Evolutionary conservation across 2,888 invertebrate genomes (phyloP).

Genomic region (Serrognathus titanus): DNA sequence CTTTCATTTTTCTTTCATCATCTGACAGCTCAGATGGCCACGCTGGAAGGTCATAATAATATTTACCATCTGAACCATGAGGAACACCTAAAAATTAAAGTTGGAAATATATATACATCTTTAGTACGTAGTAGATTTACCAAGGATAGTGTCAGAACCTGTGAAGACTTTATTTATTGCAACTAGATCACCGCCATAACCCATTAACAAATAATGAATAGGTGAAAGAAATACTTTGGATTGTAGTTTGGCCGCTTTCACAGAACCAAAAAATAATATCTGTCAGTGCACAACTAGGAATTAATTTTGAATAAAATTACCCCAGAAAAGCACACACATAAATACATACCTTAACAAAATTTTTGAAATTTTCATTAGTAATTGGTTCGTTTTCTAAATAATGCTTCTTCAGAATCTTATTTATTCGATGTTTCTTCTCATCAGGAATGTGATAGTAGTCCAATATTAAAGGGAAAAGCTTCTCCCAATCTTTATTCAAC

Average conservation of each 20-base stretch:
- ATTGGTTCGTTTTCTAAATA: constrained; percentile 35
- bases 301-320: constrained; percentile 52
- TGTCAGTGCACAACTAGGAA: constrained; percentile 7
- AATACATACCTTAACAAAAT: constrained; percentile 34
- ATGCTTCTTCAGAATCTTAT: constrained; percentile 24
- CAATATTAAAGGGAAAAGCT: constrained; percentile 56
- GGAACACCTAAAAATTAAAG: constrained; percentile 3
- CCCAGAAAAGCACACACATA: constrained; percentile 47
- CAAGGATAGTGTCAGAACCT: too few species aligned
- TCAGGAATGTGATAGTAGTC: constrained; percentile 36
- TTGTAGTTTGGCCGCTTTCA: constrained; percentile 32
- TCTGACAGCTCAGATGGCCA: neutral
- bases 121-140: too few species aligned
- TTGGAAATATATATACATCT: neutral
- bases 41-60: constrained; percentile 3
- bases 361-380: constrained; percentile 26
- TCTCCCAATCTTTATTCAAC: constrained; percentile 57
- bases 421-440: constrained; percentile 25
- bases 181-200: neutral
- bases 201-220: constrained; percentile 50
- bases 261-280: constrained; percentile 54
- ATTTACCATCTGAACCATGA: constrained; percentile 8
- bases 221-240: constrained; percentile 47
- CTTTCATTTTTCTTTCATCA: constrained; percentile 10
- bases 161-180: too few species aligned